These are phyloP conservation scores for Linyphia triangularis DNA, from an alignment of 2,888 invertebrate species.

Conservation along the genomic window DNA sequence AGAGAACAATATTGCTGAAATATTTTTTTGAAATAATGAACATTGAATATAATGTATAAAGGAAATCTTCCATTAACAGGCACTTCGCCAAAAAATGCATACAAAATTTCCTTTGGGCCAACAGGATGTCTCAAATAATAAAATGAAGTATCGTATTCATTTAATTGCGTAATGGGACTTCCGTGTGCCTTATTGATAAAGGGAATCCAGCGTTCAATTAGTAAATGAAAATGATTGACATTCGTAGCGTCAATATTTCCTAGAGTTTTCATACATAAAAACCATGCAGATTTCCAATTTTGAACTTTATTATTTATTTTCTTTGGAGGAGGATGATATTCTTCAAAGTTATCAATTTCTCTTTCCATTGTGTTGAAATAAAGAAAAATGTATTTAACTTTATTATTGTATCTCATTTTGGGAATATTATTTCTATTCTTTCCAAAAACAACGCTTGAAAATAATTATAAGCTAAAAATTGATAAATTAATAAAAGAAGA, in stretches of 20 bases:
- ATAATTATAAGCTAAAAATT: conserved; percentile 12
- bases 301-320: conserved; percentile 12
- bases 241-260: not conserved
- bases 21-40: conserved; percentile 18
- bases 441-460: conserved; percentile 1
- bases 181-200: conserved; percentile 36
- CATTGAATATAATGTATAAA: conserved; percentile 39
- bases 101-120: conserved; percentile 31
- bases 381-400: conserved; percentile 49
- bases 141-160: conserved; percentile 28
- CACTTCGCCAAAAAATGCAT: conserved; percentile 21
- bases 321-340: conserved; percentile 8
- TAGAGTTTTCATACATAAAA: conserved; percentile 27
- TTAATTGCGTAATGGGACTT: conserved; percentile 9
- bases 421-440: conserved; percentile 34
- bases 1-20: conserved; percentile 16
- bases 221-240: conserved; percentile 6
- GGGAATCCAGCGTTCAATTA: conserved; percentile 49
- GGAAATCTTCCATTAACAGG: conserved; percentile 5
- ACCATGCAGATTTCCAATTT: conserved; percentile 48
- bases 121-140: conserved; percentile 11
- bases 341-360: conserved; percentile 29
- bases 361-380: conserved; percentile 24
- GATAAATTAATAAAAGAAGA: conserved; percentile 12
- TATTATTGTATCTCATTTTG: conserved; percentile 23